phyloP scores from a whole-genome alignment of 2,888 invertebrate species.

The Sinopyrophorus schimmeli region DNA sequence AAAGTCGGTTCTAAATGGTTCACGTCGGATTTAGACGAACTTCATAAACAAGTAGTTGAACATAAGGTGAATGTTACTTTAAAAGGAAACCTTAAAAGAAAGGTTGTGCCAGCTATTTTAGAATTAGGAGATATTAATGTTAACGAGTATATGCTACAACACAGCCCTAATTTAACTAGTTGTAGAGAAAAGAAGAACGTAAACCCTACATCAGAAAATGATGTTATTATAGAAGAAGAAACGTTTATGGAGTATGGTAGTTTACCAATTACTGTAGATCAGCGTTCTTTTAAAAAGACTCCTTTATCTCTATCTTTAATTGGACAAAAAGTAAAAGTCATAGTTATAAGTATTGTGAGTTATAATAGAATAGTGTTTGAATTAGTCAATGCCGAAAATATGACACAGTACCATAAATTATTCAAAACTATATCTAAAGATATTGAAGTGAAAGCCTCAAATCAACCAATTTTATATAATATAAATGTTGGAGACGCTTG shows the following conservation, averaged over 20 bases:
- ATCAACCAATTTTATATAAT: slow-evolving; percentile 55
- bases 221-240: slow-evolving; percentile 50
- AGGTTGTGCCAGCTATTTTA: slow-evolving; percentile 10
- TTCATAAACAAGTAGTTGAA: slow-evolving; percentile 64
- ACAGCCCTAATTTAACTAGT: slow-evolving; percentile 16
- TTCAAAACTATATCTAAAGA: slow-evolving; percentile 59
- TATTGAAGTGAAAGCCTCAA: slow-evolving; percentile 56
- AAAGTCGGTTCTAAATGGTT: slow-evolving; percentile 57
- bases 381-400: slow-evolving; percentile 11
- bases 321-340: slow-evolving; percentile 50
- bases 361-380: slow-evolving; percentile 43
- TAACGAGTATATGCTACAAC: slow-evolving; percentile 21
- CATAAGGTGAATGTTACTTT: slow-evolving; percentile 10
- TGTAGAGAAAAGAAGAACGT: not conserved
- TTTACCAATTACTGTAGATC: not conserved
- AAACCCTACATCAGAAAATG: slow-evolving; percentile 21
- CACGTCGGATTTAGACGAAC: slow-evolving; percentile 61
- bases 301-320: slow-evolving; percentile 47
- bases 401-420: slow-evolving; percentile 51
- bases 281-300: slow-evolving; percentile 40
- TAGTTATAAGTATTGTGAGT: slow-evolving; percentile 47
- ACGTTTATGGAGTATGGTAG: not conserved
- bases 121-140: slow-evolving; percentile 15
- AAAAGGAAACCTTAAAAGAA: slow-evolving; percentile 2
- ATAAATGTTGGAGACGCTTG: slow-evolving; percentile 63